Evolutionary conservation across 2,797 vertebrate genomes (phyloP), one percentile per base, ranked within the genome.

Genomic region (Rhinophrynus dorsalis): DNA sequence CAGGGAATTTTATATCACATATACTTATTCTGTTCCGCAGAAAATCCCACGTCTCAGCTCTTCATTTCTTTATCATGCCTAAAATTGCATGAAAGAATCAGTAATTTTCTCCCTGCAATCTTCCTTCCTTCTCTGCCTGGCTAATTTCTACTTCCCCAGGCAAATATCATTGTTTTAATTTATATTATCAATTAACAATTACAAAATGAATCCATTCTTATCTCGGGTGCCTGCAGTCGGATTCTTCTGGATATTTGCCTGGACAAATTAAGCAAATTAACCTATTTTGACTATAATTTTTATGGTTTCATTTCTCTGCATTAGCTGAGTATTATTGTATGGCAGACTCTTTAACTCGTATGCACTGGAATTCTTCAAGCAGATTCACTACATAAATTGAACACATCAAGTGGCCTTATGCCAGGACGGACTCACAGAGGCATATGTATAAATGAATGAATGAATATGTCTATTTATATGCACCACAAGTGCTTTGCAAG

Each of bases 131-230:
- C 67, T 45, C 13, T 68, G 57, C 57, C 27, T 52, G 47, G 57
- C 57, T 69, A 61, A 69, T 69, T 60, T 52, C 37, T 51, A 26
- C 57, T 61, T 69, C 67, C 57, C 48, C 48, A 33, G 67, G 67
- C 67, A 61, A 69, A 61, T 69, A 69, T 61, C 47, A 61, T 69
- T 54, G 57, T 61, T 69, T 69, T 61, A 69, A 69, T 69, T 69
- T 69, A 61, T 69, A 69, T 69, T 69, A 69, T 69, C 67, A 69
- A 69, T 69, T 69, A 69, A 61, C 67, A 69, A 69, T 69, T 69
- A 69, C 27, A 69, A 44, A 69, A 69, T 69, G 67, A 69, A 45
- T 61, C 57, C 57, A 69, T 61, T 69, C 67, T 69, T 69, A 69
- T 61, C 67, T 44, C 3, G 47, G 67, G 57, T 44, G 67, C 67